Percentiles rank a stretch among this genome's conserved stretches.
Evolutionary conservation across 2,888 invertebrate genomes (phyloP).

Genomic region (Agonopterix heracliana): DNA sequence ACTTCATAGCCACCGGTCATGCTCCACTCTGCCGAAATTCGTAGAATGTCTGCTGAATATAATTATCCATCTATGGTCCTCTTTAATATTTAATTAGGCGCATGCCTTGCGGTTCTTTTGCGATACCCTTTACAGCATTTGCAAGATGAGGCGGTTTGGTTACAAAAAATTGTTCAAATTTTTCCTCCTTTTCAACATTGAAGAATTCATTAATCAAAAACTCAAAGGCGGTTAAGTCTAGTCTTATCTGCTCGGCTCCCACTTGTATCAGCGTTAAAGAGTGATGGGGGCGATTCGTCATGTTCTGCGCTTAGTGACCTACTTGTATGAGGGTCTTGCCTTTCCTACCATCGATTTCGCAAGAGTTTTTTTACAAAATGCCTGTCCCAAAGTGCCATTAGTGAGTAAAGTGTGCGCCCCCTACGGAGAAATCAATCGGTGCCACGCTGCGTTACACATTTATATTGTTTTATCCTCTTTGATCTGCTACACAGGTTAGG

Average conservation of each 20-base stretch:
- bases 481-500: constrained; percentile 18
- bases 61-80: constrained; percentile 46
- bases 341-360: constrained; percentile 17
- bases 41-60: constrained; percentile 59
- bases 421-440: constrained; percentile 47
- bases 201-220: constrained; percentile 40
- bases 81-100: constrained; percentile 28
- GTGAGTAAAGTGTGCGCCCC: constrained; percentile 31
- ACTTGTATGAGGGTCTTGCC: constrained; percentile 41
- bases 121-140: constrained; percentile 5
- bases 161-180: constrained; percentile 1
- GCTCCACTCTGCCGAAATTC: constrained; percentile 55
- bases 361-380: constrained; percentile 34
- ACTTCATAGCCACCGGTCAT: constrained; percentile 48
- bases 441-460: constrained; percentile 36
- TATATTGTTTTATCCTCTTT: constrained; percentile 44
- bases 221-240: constrained; percentile 39
- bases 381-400: constrained; percentile 34
- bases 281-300: constrained; percentile 65
- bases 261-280: constrained; percentile 39
- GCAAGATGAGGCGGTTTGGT: neutral
- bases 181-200: constrained; percentile 4
- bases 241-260: constrained; percentile 48
- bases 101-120: constrained; percentile 4
- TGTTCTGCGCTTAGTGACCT: constrained; percentile 58